Conservation (phyloP, 1,140 invertebrate species). For the Sitophilus oryzae region DNA sequence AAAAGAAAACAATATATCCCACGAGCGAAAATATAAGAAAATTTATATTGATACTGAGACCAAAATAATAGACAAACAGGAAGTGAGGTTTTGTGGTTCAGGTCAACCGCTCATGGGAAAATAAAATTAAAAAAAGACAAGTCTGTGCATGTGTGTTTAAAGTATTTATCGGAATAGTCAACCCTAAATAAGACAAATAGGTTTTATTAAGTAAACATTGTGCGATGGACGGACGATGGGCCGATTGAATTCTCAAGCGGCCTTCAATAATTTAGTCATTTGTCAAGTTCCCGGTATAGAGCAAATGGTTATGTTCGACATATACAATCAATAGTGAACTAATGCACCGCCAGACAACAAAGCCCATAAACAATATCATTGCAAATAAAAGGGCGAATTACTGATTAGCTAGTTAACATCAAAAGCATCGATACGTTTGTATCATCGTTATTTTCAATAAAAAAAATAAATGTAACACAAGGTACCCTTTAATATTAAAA, state of each 20-base stretch:
- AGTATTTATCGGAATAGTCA: not conserved
- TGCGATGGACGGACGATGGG: not conserved
- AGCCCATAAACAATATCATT: no score
- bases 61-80: constrained; percentile 5
- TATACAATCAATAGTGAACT: not conserved
- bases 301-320: not conserved
- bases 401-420: no score
- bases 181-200: not conserved
- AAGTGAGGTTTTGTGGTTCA: constrained; percentile 1
- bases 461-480: no score
- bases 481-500: no score
- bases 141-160: not conserved
- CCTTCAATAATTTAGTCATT: not conserved
- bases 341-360: not conserved
- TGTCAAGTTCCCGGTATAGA: not conserved
- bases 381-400: no score
- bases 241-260: not conserved
- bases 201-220: not conserved
- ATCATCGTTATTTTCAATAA: no score
- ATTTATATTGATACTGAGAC: not conserved
- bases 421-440: no score
- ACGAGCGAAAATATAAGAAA: not conserved
- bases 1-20: not conserved
- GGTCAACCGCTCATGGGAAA: not conserved
- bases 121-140: not conserved